Percentiles rank a stretch among this genome's conserved stretches.
Evolutionary conservation across 2,113 vertebrate genomes (phyloP).

Genomic region (Maccullochella peelii): DNA sequence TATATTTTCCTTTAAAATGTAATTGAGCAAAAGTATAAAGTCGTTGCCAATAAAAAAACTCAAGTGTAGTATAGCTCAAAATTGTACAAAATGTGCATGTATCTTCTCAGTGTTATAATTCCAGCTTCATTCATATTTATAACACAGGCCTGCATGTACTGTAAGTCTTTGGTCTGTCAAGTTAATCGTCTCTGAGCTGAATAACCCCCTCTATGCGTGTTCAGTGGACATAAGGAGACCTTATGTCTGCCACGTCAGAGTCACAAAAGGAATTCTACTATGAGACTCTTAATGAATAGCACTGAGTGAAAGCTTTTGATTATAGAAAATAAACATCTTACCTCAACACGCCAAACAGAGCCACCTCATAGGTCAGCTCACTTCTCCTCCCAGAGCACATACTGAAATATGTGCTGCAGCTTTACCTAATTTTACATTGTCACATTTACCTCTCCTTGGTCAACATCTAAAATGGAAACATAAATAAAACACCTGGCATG

Average conservation of each 20-base stretch:
- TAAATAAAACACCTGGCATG: neutral
- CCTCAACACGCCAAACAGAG: slow-evolving; percentile 25
- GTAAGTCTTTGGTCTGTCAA: neutral
- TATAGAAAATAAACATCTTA: slow-evolving; percentile 56
- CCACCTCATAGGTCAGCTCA: neutral
- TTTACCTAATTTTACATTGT: neutral
- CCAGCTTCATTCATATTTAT: neutral
- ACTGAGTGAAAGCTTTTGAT: slow-evolving; percentile 43
- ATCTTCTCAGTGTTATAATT: neutral
- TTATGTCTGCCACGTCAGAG: slow-evolving; percentile 29
- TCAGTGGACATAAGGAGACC: slow-evolving; percentile 31
- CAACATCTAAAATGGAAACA: neutral
- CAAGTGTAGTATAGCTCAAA: neutral
- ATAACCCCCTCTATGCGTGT: neutral
- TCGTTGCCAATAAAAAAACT: neutral
- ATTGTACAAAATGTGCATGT: too few species aligned
- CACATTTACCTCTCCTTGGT: neutral
- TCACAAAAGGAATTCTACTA: slow-evolving; percentile 14
- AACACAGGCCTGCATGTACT: neutral
- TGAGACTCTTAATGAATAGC: slow-evolving; percentile 24
- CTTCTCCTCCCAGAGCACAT: neutral
- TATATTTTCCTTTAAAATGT: neutral
- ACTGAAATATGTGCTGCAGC: slow-evolving; percentile 8
- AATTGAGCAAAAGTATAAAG: neutral
- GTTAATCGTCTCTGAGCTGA: neutral